Conservation (phyloP, 2,797 vertebrate species). For the Tauraco hartlaubi region DNA sequence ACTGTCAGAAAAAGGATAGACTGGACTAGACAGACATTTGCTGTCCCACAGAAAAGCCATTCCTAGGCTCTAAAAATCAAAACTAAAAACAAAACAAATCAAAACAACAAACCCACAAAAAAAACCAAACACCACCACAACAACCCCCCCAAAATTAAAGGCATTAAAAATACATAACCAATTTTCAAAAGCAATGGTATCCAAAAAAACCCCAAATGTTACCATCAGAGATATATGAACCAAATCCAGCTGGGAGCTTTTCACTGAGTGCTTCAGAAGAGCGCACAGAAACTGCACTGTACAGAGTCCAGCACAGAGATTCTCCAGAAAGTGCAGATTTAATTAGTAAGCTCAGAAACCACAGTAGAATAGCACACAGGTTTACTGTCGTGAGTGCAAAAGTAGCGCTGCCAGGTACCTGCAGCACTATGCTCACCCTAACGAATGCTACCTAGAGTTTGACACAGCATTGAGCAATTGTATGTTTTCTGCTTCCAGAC, state of each 20-base stretch:
- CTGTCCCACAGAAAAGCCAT: not conserved
- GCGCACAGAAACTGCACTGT: not conserved
- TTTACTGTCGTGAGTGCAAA: not conserved
- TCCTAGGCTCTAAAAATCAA: not conserved
- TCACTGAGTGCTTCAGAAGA: not conserved
- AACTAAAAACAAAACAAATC: not conserved
- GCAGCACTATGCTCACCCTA: not conserved
- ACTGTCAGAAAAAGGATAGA: not conserved
- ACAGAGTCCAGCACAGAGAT: not conserved
- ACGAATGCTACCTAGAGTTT: not conserved
- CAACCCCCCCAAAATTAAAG: not conserved
- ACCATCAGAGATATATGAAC: accelerated
- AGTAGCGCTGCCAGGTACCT: not conserved
- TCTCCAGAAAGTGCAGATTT: not conserved
- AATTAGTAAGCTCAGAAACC: not conserved
- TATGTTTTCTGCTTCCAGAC: not conserved
- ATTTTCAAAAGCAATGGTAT: not conserved
- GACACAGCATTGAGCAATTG: not conserved
- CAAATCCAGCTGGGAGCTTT: not conserved
- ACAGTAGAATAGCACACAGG: not conserved
- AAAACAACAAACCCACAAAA: not conserved
- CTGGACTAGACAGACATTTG: not conserved
- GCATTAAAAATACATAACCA: not conserved
- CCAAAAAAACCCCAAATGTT: not conserved
- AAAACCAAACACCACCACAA: too few species aligned